Percentiles rank a stretch among this genome's conserved stretches.
Conservation (phyloP, 2,113 vertebrate species). For the Mormyrus iriodes region DNA sequence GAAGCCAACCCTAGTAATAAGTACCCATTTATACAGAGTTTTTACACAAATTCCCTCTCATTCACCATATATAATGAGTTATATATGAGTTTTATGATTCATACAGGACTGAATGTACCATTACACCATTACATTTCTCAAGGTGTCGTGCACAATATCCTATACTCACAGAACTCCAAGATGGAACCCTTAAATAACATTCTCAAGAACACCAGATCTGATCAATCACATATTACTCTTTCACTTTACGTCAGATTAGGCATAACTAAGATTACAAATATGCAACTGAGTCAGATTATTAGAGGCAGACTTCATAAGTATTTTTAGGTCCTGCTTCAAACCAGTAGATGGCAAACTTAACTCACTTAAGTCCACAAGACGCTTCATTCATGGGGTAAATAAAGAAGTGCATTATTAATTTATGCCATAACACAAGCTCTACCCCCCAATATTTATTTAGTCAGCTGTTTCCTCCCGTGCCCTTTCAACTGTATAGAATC, state of each 20-base stretch:
- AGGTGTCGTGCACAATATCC: not conserved
- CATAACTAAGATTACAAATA: not conserved
- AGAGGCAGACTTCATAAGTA: not conserved
- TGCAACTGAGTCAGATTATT: not conserved
- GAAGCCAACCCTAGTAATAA: not conserved
- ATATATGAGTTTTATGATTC: not conserved
- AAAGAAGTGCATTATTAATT: slow-evolving; percentile 78
- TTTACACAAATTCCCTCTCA: not conserved
- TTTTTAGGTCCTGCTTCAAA: slow-evolving; percentile 12
- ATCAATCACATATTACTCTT: not conserved
- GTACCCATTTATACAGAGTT: not conserved
- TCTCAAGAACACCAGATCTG: not conserved
- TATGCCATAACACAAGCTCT: slow-evolving; percentile 59
- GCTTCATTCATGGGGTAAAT: slow-evolving; percentile 64
- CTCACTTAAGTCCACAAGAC: slow-evolving; percentile 46
- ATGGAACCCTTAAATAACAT: not conserved
- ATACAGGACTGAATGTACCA: not conserved
- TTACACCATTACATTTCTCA: not conserved
- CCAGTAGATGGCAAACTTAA: slow-evolving; percentile 33
- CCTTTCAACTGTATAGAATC: slow-evolving; percentile 64
- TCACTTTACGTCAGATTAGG: not conserved
- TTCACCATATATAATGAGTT: not conserved
- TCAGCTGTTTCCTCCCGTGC: slow-evolving; percentile 72
- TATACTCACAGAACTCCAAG: not conserved
- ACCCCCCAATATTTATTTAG: slow-evolving; percentile 73